Evolutionary conservation across 2,888 invertebrate genomes (phyloP).

Genomic region (Mayetiola destructor): DNA sequence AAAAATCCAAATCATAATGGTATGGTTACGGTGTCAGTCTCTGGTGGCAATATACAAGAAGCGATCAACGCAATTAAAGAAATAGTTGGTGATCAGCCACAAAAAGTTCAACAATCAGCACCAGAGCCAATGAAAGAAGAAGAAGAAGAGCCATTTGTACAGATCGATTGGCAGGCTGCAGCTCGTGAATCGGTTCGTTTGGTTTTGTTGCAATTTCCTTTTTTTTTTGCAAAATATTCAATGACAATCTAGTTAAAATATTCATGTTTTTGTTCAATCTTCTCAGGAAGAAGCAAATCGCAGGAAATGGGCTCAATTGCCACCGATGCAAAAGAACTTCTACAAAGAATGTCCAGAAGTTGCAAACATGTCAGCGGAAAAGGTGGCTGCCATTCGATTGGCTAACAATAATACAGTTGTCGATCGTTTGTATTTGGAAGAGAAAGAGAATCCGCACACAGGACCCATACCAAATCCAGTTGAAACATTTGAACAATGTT

Average conservation of each 20-base stretch:
- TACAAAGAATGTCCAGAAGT: constrained; percentile 65
- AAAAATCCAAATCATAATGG: constrained; percentile 27
- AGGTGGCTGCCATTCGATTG: constrained; percentile 48
- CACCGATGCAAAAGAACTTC: constrained; percentile 62
- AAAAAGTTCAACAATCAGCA: not conserved
- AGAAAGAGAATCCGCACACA: constrained; percentile 24
- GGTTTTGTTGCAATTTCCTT: constrained; percentile 22
- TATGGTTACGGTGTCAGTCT: constrained; percentile 28
- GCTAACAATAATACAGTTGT: constrained; percentile 63
- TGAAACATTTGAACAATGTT: constrained; percentile 67
- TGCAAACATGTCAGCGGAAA: constrained; percentile 44
- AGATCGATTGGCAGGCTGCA: constrained; percentile 47
- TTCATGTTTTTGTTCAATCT: constrained; percentile 11
- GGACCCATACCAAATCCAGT: constrained; percentile 32
- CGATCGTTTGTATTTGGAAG: constrained; percentile 45
- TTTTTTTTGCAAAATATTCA: not conserved
- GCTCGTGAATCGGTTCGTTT: constrained; percentile 39
- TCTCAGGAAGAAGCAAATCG: constrained; percentile 40
- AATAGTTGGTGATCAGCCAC: constrained; percentile 21
- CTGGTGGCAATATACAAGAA: constrained; percentile 27
- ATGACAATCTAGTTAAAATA: not conserved
- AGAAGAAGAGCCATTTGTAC: constrained; percentile 28
- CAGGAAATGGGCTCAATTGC: constrained; percentile 48
- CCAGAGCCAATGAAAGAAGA: not conserved
- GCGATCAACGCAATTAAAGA: constrained; percentile 32